A percentile compares a stretch with the other conserved stretches of the same genome.
Conservation (phyloP, 37 sponge, comb jelly and placozoan species). For the Hexactinellida sp. region DNA sequence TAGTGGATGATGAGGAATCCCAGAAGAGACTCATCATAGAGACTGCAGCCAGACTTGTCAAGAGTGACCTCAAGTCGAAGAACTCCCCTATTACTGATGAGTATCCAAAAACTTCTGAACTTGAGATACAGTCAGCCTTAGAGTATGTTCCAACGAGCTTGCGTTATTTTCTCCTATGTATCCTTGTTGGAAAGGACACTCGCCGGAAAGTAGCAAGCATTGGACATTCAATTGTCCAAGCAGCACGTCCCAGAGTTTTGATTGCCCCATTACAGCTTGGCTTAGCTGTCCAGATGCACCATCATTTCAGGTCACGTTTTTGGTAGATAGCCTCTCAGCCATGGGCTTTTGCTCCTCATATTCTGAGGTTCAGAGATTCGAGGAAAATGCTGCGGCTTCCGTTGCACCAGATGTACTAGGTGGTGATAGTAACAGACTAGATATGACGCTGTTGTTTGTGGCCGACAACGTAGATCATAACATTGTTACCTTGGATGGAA, state of each 20-base stretch:
- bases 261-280: conserved; percentile 17
- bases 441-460: conserved; percentile 18
- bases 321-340: neutral
- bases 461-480: neutral
- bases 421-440: neutral
- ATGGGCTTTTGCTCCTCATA: conserved; percentile 19
- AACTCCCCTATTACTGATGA: conserved; percentile 3
- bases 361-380: conserved; percentile 3
- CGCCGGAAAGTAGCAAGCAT: neutral
- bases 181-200: neutral
- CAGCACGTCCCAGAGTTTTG: neutral
- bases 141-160: conserved; percentile 15
- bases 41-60: conserved; percentile 18
- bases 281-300: conserved; percentile 14
- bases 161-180: neutral
- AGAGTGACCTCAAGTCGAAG: conserved; percentile 11
- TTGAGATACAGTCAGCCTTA: neutral
- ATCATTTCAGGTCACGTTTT: conserved; percentile 17
- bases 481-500: neutral
- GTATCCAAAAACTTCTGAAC: conserved; percentile 3
- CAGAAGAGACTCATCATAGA: conserved; percentile 18
- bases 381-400: neutral
- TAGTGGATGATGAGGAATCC: neutral
- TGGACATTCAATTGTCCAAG: conserved; percentile 16
- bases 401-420: neutral